Evolutionary conservation across 2,888 invertebrate species (phyloP), one percentile per base, ranked within the genome.

Genomic region (Aplocera efformata): DNA sequence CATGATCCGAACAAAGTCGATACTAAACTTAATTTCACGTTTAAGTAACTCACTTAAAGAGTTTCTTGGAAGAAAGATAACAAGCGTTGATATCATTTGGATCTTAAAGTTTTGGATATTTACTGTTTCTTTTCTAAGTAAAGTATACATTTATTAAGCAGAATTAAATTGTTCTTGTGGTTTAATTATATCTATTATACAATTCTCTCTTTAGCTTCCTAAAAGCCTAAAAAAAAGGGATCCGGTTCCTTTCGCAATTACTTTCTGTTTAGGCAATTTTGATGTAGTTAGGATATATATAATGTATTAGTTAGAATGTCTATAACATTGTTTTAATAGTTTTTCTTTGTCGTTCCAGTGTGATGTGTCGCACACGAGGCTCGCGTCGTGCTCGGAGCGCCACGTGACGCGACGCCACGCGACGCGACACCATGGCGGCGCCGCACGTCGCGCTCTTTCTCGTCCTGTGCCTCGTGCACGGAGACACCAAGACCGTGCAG

Each of bases 401-500:
- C 53, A 17, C 51, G 53, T 41, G 58, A 42, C 53, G 54, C 50
- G 49, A 53, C 56, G 43, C 34, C 28, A 40, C 53, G 47, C 47
- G 53, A 48, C 50, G 42, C 38, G 53, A 52, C 55, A 60, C 56
- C 55, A 84, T 85, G 84, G 71, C 81, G 78, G 72, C 80, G 70
- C 68, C 70, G 38, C 74, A 65, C 63, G 78, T 79, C 46, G 79
- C 79, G 34, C 67, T 83, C 23, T 71, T 83, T 50, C 72, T 85
- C 44, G 58, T 83, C 45, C 75, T 85, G 39, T 79, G 80, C 62
- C 81, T 86, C 48, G 83, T 85, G 57, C 79, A 70, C 63, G 79
- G 86, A 56, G 76, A 85, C 79, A 84, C 86, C 60, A 85, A 84
- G 71, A 79, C 80, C 29, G 74, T 85, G 48, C 67, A 76, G 54